Percentiles rank a stretch among this genome's conserved stretches.
These are phyloP conservation scores for Masnerella sp. DNA, from an alignment of 2,888 invertebrate genomes.

Conservation along the genomic window DNA sequence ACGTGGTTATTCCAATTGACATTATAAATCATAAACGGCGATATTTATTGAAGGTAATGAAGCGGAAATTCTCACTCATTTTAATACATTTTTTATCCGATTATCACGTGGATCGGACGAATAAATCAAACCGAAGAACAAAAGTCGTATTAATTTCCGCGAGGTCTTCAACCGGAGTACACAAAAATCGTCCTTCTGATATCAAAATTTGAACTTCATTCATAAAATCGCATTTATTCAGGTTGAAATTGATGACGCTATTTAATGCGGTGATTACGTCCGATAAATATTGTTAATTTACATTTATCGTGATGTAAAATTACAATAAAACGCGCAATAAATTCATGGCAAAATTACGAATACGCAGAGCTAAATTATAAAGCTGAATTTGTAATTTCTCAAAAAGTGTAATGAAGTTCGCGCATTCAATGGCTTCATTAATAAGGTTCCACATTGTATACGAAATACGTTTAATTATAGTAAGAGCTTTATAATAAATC, in stretches of 20 bases:
- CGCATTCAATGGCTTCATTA: not conserved
- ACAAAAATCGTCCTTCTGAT: conserved; percentile 1
- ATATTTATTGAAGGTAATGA: too few species aligned
- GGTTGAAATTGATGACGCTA: conserved; percentile 14
- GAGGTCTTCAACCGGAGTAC: too few species aligned
- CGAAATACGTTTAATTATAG: too few species aligned
- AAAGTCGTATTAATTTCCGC: too few species aligned
- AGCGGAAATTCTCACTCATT: too few species aligned
- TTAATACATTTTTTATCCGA: too few species aligned
- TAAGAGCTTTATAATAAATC: conserved; percentile 1
- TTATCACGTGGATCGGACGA: too few species aligned
- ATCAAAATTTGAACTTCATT: conserved; percentile 9
- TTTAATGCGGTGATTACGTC: conserved; percentile 10
- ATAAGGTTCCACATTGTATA: too few species aligned
- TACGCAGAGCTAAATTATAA: not conserved
- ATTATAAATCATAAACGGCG: too few species aligned
- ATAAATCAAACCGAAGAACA: not conserved
- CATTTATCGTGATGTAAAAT: conserved; percentile 3
- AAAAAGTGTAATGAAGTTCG: conserved; percentile 3
- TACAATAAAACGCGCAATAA: conserved; percentile 8
- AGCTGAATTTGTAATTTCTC: not conserved
- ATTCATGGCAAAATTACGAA: conserved; percentile 4
- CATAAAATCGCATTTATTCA: not conserved
- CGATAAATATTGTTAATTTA: conserved; percentile 27
- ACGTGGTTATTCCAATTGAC: too few species aligned